Base-by-base conservation (phyloP, 2,113 vertebrate species). In the Catagonus wagneri region DNA sequence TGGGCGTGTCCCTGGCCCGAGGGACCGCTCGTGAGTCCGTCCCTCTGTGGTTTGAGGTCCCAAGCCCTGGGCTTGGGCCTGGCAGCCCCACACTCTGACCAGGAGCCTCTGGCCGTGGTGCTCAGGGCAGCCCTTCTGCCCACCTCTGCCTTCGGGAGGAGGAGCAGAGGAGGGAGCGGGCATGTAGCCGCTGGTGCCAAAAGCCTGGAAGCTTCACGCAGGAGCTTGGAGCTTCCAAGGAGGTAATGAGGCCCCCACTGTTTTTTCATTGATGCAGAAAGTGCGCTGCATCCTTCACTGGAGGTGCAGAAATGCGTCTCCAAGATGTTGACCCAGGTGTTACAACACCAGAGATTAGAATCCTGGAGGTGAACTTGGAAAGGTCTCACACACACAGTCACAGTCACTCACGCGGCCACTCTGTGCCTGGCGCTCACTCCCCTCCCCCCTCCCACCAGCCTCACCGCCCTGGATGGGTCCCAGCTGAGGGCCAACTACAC, bases 261-360 rank as follows among this genome's bases (percentile, higher is more conserved):
- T 5, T 4, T 92, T 92, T 85, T 65, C 80, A 44, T 1, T 66
- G 72, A 22, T 52, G 74, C 68, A 54, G 58, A 89, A 68, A 50
- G 13, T 2, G 19, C 29, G n/a, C 54, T 36, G 14, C 61, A 44
- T 81, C 84, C 34, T 76, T 85, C 50, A 34, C 89, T 65, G n/a
- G 44, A 66, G 39, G 52, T 34, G 88, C 65, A 93, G 94, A 93
- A 97, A 76, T 86, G 65, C 84, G 22, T 52, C 85, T 29, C 85
- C 90, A 84, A 96, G 90, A 90, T 85, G 88, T 75, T 96, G 80
- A 81, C 69, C 80, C 66, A 88, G 83, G 92, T 93, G 81, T 87
- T 93, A 56, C 6, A 34, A 56, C 0, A 1, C 44, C 3, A 0
- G 90, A 80, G 78, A 52, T 90, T 68, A 90, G 81, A 84, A 71